Base-by-base conservation (phyloP, 2,113 vertebrate species). In the Anolis carolinensis region DNA sequence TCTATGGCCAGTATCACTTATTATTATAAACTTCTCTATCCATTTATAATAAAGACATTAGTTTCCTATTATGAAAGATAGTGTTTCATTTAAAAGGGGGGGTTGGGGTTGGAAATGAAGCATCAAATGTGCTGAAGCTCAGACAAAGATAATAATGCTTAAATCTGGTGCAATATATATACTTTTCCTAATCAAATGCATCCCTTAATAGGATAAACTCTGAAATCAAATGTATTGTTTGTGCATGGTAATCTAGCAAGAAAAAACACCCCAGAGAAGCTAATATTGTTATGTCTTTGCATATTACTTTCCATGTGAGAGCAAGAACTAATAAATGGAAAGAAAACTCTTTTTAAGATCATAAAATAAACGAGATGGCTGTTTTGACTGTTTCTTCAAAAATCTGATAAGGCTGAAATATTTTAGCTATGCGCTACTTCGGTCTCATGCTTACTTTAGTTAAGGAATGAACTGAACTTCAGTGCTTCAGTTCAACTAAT, bases 61-160 rank as follows among this genome's bases (percentile, higher is more conserved):
- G 81, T 80, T 90, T 83, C 70, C 87, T 89, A 92, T 92, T 88
- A 90, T 34, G 27, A 32, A 89, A 86, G 79, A 87, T 83, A 86
- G 85, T 36, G 7, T 70, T 81, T 34, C 44, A 85, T 88, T 23
- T 71, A 71, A 92, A 76, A 88, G 59, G 20, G 0, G 0, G 21
- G n/a, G n/a, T n/a, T n/a, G n/a, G 83, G 13, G 55, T 11, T 86
- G 20, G 91, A 92, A 78, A 9, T 71, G 62, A 85, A 74, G 48
- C 68, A 88, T 87, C 86, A 93, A 94, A 91, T 25, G 90, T 3
- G 75, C 16, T 55, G 65, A 91, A 75, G 44, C 59, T 81, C 75
- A 82, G 92, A 79, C 84, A 87, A 92, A 93, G 59, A 82, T 80
- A 85, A 86, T 83, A 82, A 79, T 78, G 86, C 79, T 85, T 85